A percentile compares a stretch with the other conserved stretches of the same genome.
Conservation (phyloP, 92 coral and sea anemone species). For the Desmophyllum pertusum region DNA sequence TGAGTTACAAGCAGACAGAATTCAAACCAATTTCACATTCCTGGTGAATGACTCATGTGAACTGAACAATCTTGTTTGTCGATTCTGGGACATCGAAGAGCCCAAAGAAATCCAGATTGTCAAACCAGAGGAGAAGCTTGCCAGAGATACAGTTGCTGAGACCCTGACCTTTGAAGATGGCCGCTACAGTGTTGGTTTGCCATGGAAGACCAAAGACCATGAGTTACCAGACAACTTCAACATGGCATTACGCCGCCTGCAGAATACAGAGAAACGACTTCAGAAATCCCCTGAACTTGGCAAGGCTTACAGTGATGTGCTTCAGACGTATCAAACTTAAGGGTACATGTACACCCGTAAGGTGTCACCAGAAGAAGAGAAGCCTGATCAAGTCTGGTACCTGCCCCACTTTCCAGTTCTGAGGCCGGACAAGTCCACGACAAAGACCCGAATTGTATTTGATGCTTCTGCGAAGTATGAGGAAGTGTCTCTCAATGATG, state of each 20-base stretch:
- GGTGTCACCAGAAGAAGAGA: slow-evolving; percentile 30
- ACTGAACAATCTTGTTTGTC: slow-evolving; percentile 44
- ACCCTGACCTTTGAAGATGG: slow-evolving; percentile 46
- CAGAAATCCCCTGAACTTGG: slow-evolving; percentile 30
- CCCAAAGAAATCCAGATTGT: slow-evolving; percentile 21
- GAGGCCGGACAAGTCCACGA: slow-evolving; percentile 66
- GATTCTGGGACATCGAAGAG: slow-evolving; percentile 62
- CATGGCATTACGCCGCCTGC: slow-evolving; percentile 41
- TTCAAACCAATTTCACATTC: slow-evolving; percentile 28
- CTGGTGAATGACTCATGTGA: slow-evolving; percentile 20
- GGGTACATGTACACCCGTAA: slow-evolving; percentile 32
- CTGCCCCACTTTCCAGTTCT: slow-evolving; percentile 68
- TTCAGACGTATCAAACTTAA: slow-evolving; percentile 22
- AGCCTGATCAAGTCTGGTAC: slow-evolving; percentile 36
- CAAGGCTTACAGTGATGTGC: slow-evolving; percentile 21
- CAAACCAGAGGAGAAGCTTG: slow-evolving; percentile 43
- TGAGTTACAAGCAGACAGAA: not conserved
- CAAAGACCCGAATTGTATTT: slow-evolving; percentile 60
- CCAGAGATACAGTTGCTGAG: slow-evolving; percentile 30
- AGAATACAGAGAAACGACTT: slow-evolving; percentile 63
- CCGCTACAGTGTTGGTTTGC: slow-evolving; percentile 45
- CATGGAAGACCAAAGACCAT: slow-evolving; percentile 28
- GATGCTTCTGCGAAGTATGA: slow-evolving; percentile 47
- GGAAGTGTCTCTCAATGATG: slow-evolving; percentile 35
- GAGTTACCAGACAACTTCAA: slow-evolving; percentile 42